Conservation (phyloP, 2,797 vertebrate genomes). For the Centropyge bicolor region DNA sequence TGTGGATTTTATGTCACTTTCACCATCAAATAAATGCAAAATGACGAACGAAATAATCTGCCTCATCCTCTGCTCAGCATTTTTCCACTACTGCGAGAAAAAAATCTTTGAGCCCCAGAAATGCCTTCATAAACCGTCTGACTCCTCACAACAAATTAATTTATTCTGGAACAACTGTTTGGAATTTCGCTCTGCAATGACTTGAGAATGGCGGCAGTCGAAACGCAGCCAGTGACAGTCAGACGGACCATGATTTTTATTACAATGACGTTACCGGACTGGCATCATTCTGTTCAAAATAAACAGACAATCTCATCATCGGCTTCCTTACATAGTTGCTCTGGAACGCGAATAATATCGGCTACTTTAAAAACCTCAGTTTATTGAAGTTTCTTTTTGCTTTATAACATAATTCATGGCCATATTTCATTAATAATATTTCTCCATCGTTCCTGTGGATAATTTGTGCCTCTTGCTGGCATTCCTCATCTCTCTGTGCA, state of each 20-base stretch:
- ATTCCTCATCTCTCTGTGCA: conserved; percentile 63
- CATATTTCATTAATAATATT: conserved; percentile 74
- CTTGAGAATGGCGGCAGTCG: conserved; percentile 34
- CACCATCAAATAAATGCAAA: conserved; percentile 42
- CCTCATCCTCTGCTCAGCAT: not conserved
- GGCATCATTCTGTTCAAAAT: conserved; percentile 67
- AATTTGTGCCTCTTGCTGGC: conserved; percentile 73
- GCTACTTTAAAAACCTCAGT: conserved; percentile 49
- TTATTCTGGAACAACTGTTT: conserved; percentile 49
- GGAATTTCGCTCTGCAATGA: conserved; percentile 47
- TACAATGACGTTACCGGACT: conserved; percentile 61
- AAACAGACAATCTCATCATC: conserved; percentile 68
- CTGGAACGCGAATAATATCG: conserved; percentile 45
- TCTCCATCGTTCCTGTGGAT: conserved; percentile 61
- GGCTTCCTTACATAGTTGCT: conserved; percentile 43
- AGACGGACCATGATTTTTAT: conserved; percentile 65
- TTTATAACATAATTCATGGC: conserved; percentile 60
- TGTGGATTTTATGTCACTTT: conserved; percentile 13
- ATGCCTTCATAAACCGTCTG: conserved; percentile 47
- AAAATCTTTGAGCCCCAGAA: conserved; percentile 42
- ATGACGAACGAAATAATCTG: conserved; percentile 25
- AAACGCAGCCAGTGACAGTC: conserved; percentile 52
- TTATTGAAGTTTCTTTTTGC: conserved; percentile 32
- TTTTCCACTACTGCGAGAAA: conserved; percentile 45
- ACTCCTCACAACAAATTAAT: conserved; percentile 58